Base-by-base conservation (phyloP, 2,113 vertebrate species). In the Ptyas mucosa region DNA sequence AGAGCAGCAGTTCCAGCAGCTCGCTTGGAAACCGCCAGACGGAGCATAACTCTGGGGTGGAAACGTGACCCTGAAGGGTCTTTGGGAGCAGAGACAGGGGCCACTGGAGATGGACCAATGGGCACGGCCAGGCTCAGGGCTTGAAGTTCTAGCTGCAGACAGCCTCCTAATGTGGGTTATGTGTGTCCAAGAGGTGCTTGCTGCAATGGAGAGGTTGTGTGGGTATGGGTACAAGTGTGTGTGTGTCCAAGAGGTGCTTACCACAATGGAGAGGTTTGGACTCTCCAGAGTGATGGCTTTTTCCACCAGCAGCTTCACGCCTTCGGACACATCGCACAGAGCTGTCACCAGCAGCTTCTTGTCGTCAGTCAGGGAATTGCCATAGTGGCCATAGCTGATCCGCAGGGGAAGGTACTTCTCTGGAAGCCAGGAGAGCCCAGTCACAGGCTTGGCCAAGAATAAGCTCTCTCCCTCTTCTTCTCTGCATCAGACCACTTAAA, bases 311-410 rank as follows among this genome's bases (percentile, higher is more conserved):
- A 98, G 81, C 95, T 98, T 98, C 12, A 96, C 88, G 8, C 97
- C 97, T 0, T 94, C 91, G 0, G 11, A 9, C 93, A 98, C 96
- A 53, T 97, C 95, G 93, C 98, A 98, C 95, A 99, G 0, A 20
- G 97, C 98, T 1, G 98, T 98, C 3, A 99, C 87, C 54, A 98
- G 98, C 94, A 99, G 97, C 97, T 97, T 98, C 95, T 98, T 98
- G 93, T 97, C 97, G 0, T 97, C 95, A 0, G 97, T 94, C 96
- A 99, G 97, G 14, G 96, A 95, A 29, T 93, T 93, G 15, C 97
- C 97, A n/a, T 99, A 99, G 8, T 96, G 91, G 21, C 94, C 93
- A 43, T 98, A 99, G 21, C 98, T 96, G 85, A 99, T 98, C 91
- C 91, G 64, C 85, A 99, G 55, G 0, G 96, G 97, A 54, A 99